Evolutionary conservation across 2,113 vertebrate genomes (phyloP).

Genomic region (Rhinolophus ferrumequinum): DNA sequence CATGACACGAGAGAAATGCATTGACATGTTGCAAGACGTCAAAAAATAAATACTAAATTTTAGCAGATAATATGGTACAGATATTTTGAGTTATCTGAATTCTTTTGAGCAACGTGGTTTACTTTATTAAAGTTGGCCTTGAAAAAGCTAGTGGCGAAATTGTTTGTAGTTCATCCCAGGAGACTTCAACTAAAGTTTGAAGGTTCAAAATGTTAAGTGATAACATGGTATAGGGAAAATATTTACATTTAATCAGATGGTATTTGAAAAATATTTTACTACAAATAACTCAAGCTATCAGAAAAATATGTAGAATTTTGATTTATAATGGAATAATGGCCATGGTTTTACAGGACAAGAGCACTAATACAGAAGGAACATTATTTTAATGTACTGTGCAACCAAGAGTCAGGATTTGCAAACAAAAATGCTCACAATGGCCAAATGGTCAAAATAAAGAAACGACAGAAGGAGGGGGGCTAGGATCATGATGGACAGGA

Average conservation of each 20-base stretch:
- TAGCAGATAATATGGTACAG: slow-evolving; percentile 53
- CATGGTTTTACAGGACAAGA: neutral
- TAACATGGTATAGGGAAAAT: neutral
- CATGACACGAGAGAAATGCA: slow-evolving; percentile 72
- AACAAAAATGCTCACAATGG: neutral
- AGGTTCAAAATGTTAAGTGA: neutral
- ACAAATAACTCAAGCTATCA: neutral
- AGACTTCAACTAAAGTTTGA: neutral
- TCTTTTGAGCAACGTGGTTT: slow-evolving; percentile 20
- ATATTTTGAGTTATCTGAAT: slow-evolving; percentile 67
- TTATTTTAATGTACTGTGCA: neutral
- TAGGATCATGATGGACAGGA: neutral
- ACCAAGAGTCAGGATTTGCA: neutral
- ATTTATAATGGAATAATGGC: neutral
- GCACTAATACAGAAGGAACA: neutral
- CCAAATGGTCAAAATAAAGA: neutral
- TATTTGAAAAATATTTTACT: slow-evolving; percentile 8
- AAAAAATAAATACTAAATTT: slow-evolving; percentile 79
- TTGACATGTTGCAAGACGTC: slow-evolving; percentile 46
- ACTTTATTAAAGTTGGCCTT: slow-evolving; percentile 52
- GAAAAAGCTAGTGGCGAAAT: slow-evolving; percentile 25
- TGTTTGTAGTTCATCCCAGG: neutral
- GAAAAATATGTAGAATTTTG: neutral
- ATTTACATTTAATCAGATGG: neutral
- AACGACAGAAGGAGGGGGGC: neutral